Percentiles rank a stretch among this genome's conserved stretches.
Evolutionary conservation across 2,888 invertebrate species (phyloP).

Genomic region (Andrena marginata): DNA sequence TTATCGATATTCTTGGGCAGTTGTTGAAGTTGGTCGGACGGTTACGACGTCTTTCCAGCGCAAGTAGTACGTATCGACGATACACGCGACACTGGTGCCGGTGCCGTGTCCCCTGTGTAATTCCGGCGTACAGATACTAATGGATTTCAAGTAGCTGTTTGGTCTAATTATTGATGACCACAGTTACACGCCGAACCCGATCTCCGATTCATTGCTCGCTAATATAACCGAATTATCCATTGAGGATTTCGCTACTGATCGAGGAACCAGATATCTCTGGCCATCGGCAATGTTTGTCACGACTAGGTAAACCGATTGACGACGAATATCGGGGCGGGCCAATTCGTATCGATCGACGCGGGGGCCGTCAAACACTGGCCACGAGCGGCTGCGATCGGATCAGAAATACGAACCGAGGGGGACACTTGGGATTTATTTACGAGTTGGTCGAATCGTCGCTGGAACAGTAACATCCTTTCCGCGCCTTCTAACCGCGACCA

Average conservation of each 20-base stretch:
- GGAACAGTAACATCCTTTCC: neutral
- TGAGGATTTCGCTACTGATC: constrained; percentile 27
- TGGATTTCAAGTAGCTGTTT: constrained; percentile 56
- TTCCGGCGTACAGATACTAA: constrained; percentile 40
- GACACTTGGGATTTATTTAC: constrained; percentile 2
- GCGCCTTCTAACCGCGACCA: neutral
- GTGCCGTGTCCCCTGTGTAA: constrained; percentile 32
- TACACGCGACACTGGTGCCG: constrained; percentile 15
- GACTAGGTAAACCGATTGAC: constrained; percentile 17
- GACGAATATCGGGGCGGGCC: neutral
- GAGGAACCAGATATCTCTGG: neutral
- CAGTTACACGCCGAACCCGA: constrained; percentile 5
- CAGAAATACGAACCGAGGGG: constrained; percentile 17
- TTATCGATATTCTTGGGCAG: constrained; percentile 27
- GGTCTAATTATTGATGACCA: constrained; percentile 42
- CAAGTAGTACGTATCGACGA: constrained; percentile 17
- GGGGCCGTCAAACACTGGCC: neutral
- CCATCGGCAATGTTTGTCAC: constrained; percentile 12
- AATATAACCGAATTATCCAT: constrained; percentile 11
- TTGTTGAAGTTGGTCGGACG: neutral
- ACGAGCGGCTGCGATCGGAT: neutral
- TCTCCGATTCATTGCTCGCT: constrained; percentile 4
- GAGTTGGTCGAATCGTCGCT: neutral
- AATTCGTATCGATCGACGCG: neutral
- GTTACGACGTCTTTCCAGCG: constrained; percentile 1